Base-by-base conservation (phyloP, 2,797 vertebrate genomes). In the Oryzias sinensis region DNA sequence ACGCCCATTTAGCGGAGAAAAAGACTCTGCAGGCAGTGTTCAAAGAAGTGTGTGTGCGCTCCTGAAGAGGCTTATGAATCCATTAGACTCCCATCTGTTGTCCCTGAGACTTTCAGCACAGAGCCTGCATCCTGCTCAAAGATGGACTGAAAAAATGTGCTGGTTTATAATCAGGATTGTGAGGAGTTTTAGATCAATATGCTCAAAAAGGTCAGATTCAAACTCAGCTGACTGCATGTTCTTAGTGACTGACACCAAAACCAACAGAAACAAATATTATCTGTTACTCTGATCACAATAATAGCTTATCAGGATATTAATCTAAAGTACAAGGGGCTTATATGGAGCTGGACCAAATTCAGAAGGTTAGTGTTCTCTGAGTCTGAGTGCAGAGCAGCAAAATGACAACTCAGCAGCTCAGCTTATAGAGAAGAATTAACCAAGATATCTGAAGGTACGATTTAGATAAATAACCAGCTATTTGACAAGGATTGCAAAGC, bases 41-140 rank as follows among this genome's bases (percentile, higher is more conserved):
- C 29, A 64, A 50, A 56, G 18, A 60, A 59, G 57, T 55, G 61
- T 45, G 72, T 43, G 66, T 20, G 27, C 20, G 20, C 49, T 68
- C 60, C 62, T 79, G 72, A 76, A 67, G 49, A 68, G 60, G 62
- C 66, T 67, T 42, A 54, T 76, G 70, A 82, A 88, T 84, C 70
- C 76, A 75, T 49, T 77, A 75, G 65, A 81, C 83, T 63, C 86
- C 82, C 83, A 86, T 88, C 87, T 87, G 86, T 69, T 80, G 68
- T 55, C 49, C 52, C 62, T 82, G 49, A 60, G 66, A 37, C 57
- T 61, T 68, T 72, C 74, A 66, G 49, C 68, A 16, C 17, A 72
- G 64, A 79, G 80, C 57, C 61, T 56, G 44, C 63, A 54, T 56
- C 53, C 53, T 37, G 62, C 54, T 61, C 42, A 56, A 43, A 62